Base-by-base conservation (phyloP, 1,140 invertebrate species). In the Copidosoma floridanum region DNA sequence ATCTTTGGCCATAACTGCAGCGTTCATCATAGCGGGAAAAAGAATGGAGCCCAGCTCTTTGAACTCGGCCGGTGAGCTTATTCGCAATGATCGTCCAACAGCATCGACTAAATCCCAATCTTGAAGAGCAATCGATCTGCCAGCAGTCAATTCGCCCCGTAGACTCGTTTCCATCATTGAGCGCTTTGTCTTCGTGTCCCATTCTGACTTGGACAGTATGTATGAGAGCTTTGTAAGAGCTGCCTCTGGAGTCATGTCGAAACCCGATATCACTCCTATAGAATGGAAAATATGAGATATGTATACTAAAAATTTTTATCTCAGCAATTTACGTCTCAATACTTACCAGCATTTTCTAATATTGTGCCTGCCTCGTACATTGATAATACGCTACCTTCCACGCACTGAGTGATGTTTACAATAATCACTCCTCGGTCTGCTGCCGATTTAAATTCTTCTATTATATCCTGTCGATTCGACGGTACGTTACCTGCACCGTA, bases 401-500 rank as follows among this genome's bases (percentile, higher is more conserved):
- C 76, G 69, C 97, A 98, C 73, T 98, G 95, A 0, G 94, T 95
- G 38, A 92, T 93, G 75, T 98, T 98, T 1, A 99, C 84, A 32
- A 99, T 88, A 11, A 99, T 87, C 0, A 97, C 85, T 1, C 94
- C 95, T 24, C 90, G 81, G 21, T 87, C 78, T 1, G 86, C 82
- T 0, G 96, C 95, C 1, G 82, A 80, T 35, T 84, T 77, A 1
- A 98, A 76, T 63, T 89, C 90, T 0, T 85, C 79, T 1, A 97
- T 75, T 1, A 99, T 79, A 66, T 97, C 95, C n/a, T 81, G 77
- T 14, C 93, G 82, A 69, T 92, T 90, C 0, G 85, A 87, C 0
- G 96, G 95, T 18, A 96, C 86, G 72, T 99, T 99, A 1, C 97
- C 97, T 1, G 90, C 84, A 7, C 96, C 96, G 68, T 95, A 99